A percentile compares a stretch with the other conserved stretches of the same genome.
Evolutionary conservation across 37 sponge, comb jelly and placozoan genomes (phyloP).

Genomic region (Eunapius fragilis): DNA sequence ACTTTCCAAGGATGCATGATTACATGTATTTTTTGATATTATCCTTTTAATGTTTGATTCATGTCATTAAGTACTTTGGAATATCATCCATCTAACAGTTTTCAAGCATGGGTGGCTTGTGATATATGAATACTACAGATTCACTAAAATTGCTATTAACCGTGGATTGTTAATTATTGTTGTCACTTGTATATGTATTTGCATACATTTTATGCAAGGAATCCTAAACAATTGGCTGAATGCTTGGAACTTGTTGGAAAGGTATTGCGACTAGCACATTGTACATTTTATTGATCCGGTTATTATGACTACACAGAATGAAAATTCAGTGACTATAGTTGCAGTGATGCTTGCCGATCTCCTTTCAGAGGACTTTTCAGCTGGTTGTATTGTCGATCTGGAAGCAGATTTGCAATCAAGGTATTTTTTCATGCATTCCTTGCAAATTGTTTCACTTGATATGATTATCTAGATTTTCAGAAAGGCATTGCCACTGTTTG

Average conservation of each 20-base stretch:
- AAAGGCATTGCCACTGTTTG: neutral
- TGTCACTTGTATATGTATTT: neutral
- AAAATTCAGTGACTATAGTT: neutral
- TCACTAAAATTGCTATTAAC: too few species aligned
- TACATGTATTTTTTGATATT: too few species aligned
- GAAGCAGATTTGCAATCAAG: neutral
- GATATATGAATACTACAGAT: too few species aligned
- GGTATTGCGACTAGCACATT: too few species aligned
- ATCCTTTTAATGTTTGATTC: too few species aligned
- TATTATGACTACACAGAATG: neutral
- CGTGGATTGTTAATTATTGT: too few species aligned
- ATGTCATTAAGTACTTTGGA: too few species aligned
- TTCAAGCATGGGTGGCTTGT: too few species aligned
- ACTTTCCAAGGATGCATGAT: too few species aligned
- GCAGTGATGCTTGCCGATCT: constrained; percentile 24
- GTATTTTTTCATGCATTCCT: neutral
- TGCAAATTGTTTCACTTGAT: neutral
- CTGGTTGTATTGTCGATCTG: neutral
- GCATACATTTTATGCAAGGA: neutral
- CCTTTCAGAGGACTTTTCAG: constrained; percentile 15
- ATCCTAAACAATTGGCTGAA: constrained; percentile 2
- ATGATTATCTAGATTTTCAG: neutral
- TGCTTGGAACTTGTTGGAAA: neutral
- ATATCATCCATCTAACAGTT: too few species aligned
- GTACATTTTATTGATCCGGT: too few species aligned